A percentile compares a stretch with the other conserved stretches of the same genome.
Evolutionary conservation across 2,113 vertebrate species (phyloP).

Genomic region (Orycteropus afer): DNA sequence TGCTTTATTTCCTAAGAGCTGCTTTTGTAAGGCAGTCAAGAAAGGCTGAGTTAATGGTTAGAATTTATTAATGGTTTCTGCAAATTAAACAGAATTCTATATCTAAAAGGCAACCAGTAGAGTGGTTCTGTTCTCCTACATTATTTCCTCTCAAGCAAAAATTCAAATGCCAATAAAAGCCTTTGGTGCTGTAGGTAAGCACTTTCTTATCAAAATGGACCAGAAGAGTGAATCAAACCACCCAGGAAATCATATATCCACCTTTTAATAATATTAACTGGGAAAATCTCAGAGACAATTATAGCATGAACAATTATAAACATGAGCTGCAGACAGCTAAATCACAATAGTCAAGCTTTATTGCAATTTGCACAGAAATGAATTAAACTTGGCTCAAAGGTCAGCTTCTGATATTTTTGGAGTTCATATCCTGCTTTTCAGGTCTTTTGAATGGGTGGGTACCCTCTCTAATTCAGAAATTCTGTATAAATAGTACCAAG

Average conservation of each 20-base stretch:
- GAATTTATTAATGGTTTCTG: conserved; percentile 72
- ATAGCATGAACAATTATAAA: conserved; percentile 65
- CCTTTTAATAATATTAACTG: conserved; percentile 73
- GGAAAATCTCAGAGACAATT: conserved; percentile 69
- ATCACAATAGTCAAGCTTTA: conserved; percentile 61
- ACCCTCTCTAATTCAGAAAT: neutral
- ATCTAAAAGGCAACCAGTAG: conserved; percentile 59
- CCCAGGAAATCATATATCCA: conserved; percentile 73
- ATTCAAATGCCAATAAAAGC: conserved; percentile 62
- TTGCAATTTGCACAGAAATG: conserved; percentile 62
- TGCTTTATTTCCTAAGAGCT: conserved; percentile 62
- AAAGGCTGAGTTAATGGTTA: conserved; percentile 63
- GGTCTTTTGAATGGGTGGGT: neutral
- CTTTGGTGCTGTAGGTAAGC: conserved; percentile 37
- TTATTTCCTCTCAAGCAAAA: conserved; percentile 65
- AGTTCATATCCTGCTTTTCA: conserved; percentile 1
- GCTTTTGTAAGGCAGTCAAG: conserved; percentile 69
- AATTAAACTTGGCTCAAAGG: conserved; percentile 66
- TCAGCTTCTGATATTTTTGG: conserved; percentile 31
- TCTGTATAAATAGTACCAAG: neutral
- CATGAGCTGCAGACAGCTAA: conserved; percentile 57
- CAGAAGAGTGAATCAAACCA: conserved; percentile 69
- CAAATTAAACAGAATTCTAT: conserved; percentile 74
- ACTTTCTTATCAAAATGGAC: conserved; percentile 70
- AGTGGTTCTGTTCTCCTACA: conserved; percentile 51